These are phyloP conservation scores for Rhagonycha fulva DNA, from an alignment of 2,888 invertebrate genomes.

Conservation along the genomic window DNA sequence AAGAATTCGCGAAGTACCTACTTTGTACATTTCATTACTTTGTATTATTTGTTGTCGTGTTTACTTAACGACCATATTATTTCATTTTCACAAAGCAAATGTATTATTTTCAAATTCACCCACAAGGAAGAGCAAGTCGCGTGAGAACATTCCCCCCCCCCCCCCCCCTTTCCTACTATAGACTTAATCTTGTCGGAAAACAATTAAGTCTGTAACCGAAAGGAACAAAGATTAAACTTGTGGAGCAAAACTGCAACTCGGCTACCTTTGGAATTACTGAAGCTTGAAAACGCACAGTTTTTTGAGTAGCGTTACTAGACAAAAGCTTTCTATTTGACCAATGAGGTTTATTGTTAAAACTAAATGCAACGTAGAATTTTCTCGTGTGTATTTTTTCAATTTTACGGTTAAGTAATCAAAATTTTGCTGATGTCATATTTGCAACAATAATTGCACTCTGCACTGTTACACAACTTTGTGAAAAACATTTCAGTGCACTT, in stretches of 20 bases:
- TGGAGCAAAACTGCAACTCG: neutral
- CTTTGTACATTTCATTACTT: conserved; percentile 11
- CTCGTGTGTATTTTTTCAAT: neutral
- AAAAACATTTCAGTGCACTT: neutral
- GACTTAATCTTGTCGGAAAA: no score
- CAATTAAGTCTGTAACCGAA: neutral
- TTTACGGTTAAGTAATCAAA: neutral
- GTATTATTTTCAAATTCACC: neutral
- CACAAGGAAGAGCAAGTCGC: neutral
- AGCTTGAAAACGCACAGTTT: neutral
- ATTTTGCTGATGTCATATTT: neutral
- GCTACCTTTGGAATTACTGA: neutral
- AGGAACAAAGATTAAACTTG: neutral
- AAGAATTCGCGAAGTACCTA: conserved; percentile 7
- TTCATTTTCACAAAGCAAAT: neutral
- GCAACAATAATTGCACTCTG: neutral
- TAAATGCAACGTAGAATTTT: neutral
- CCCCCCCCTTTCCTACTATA: neutral
- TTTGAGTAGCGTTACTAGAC: neutral
- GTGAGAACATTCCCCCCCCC: neutral
- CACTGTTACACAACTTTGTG: neutral
- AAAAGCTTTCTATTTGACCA: neutral
- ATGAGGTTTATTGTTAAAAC: neutral
- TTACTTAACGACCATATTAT: conserved; percentile 12
- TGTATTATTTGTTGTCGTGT: conserved; percentile 9